Base-by-base conservation (phyloP, 2,797 vertebrate species). In the Falco cherrug region DNA sequence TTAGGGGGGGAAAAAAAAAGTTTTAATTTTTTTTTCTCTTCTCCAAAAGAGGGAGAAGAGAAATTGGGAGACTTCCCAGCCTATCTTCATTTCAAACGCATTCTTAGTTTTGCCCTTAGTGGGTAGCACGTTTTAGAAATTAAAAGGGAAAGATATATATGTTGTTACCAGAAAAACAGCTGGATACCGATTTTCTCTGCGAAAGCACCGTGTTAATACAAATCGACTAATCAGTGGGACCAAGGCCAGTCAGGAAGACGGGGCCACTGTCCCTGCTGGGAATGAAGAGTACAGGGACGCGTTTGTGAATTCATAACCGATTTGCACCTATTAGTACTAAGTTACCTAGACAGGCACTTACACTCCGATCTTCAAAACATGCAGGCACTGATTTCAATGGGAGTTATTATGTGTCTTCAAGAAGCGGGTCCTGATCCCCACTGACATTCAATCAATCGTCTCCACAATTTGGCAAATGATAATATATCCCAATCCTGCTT, bases 151-250 rank as follows among this genome's bases (percentile, higher is more conserved):
- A 75, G 71, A 90, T 59, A 73, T n/a, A 41, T 31, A 28, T 69
- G 71, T 61, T 71, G 51, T 54, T 89, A 83, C 28, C 26, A 41
- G 89, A 87, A 80, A 70, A 93, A 56, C 75, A 94, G 93, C 86
- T 95, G 77, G 82, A 87, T 78, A 53, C 65, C 1, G 10, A 64
- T 87, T 91, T 78, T 93, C 54, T 81, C 41, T 9, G 16, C 2
- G 1, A 73, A 79, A 83, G 47, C 59, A 22, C 68, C 1, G 0
- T 68, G 63, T 71, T 71, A 90, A 81, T 53, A 91, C 57, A 89
- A 92, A 94, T 83, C 75, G 92, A 31, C 19, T 63, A 51, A 87
- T 92, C 39, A n/a, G 29, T 47, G n/a, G 64, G 87, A 85, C 65
- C 8, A 37, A 86, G 81, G 91, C 61, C 75, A 84, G 76, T 50